Evolutionary conservation across 2,797 vertebrate species (phyloP), one percentile per base, ranked within the genome.

Genomic region (Artibeus jamaicensis): DNA sequence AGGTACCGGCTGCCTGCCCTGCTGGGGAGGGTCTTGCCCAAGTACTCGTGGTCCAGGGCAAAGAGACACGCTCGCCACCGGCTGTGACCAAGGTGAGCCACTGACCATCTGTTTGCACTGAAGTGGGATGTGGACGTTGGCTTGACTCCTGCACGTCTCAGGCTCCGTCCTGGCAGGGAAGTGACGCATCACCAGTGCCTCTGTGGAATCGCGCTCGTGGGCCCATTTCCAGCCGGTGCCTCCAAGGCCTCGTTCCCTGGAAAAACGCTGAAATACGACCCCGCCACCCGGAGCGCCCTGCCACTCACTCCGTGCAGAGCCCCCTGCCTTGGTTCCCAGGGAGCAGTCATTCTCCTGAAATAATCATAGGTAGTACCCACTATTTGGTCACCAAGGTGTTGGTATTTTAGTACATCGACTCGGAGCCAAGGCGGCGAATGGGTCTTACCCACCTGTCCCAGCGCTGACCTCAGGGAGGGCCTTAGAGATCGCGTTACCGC

Each of bases 41-140:
- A 14, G 32, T 24, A n/a, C 83, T 18, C 18, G 15, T 21, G 39
- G 62, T 93, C 57, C 32, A 3, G 6, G 29, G 83, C 42, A 76
- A 59, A 86, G 76, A 65, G 86, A 29, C 19, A 9, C 84, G 21
- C 76, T 1, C 4, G 34, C 73, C 4, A 32, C 73, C 18, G 18
- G 74, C 14, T 2, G 4, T 22, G 57, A 57, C 89, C 46, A 9
- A 46, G 62, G 88, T 53, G 48, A 95, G 48, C 78, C 42, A 1
- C 4, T 3, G 62, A 65, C 73, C 39, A 2, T 59, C 50, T 62
- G 34, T 57, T 86, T 50, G 79, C 86, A 34, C 18, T 34, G 79
- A 82, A 34, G 24, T 76, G 95, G 95, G 91, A 96, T 95, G 89
- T 94, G 96, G 89, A 29, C 12, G 0, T 83, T 81, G 89, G 93